Evolutionary conservation across 2,797 vertebrate genomes (phyloP).

Genomic region (Spondyliosoma cantharus): DNA sequence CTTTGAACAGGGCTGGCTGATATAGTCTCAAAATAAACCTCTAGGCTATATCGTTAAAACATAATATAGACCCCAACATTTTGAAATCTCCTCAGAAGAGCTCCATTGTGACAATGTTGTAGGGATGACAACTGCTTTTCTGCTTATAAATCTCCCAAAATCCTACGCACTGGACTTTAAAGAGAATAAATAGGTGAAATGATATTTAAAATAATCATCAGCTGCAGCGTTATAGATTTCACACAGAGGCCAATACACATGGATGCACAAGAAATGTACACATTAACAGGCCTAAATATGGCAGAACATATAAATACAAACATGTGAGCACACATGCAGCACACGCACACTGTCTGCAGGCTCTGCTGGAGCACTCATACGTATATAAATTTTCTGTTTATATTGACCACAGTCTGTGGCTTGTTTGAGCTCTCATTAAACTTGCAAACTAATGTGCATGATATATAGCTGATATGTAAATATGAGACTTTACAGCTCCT

Average conservation of each 20-base stretch:
- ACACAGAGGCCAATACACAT: slow-evolving; percentile 10
- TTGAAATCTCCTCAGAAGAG: too few species aligned
- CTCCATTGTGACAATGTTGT: too few species aligned
- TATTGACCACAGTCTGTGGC: slow-evolving; percentile 41
- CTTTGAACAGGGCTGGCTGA: not conserved
- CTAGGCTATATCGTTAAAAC: too few species aligned
- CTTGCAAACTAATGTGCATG: slow-evolving; percentile 23
- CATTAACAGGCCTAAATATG: not conserved
- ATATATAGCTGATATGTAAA: slow-evolving; percentile 61
- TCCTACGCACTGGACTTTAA: not conserved
- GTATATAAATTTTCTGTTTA: slow-evolving; percentile 44
- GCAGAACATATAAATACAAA: slow-evolving; percentile 15
- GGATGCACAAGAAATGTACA: not conserved
- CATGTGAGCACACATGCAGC: slow-evolving; percentile 9
- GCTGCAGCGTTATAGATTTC: not conserved
- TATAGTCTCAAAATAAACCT: too few species aligned
- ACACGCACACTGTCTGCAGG: slow-evolving; percentile 17
- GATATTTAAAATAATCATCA: not conserved
- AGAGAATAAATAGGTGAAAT: not conserved
- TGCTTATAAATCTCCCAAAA: too few species aligned
- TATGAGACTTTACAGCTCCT: slow-evolving; percentile 51
- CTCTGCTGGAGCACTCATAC: slow-evolving; percentile 9
- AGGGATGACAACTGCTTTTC: too few species aligned
- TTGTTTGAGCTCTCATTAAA: slow-evolving; percentile 46
- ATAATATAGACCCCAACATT: too few species aligned